Conservation (phyloP, 2,888 invertebrate genomes). For the Criorhina ranunculi region DNA sequence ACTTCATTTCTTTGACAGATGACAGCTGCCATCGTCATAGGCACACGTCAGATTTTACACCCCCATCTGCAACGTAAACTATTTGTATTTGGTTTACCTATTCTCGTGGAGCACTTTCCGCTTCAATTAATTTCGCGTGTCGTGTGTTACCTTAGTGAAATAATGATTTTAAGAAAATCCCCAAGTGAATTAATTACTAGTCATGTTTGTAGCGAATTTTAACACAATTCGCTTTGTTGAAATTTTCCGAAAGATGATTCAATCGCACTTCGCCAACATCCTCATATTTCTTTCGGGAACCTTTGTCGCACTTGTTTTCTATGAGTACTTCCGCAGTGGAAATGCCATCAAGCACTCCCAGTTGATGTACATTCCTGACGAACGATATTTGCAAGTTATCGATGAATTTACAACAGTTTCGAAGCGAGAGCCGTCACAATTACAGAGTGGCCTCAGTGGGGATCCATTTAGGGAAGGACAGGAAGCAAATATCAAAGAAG, state of each 20-base stretch:
- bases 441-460: slow-evolving; percentile 59
- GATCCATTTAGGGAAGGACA: slow-evolving; percentile 77
- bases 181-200: slow-evolving; percentile 35
- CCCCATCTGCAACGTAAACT: slow-evolving; percentile 43
- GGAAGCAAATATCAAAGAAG: slow-evolving; percentile 86
- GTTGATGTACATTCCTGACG: slow-evolving; percentile 81
- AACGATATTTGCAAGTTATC: slow-evolving; percentile 82
- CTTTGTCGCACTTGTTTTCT: slow-evolving; percentile 79
- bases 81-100: background rate
- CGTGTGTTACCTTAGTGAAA: slow-evolving; percentile 10
- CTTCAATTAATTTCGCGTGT: slow-evolving; percentile 21
- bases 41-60: slow-evolving; percentile 60
- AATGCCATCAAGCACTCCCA: slow-evolving; percentile 76
- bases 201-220: slow-evolving; percentile 59
- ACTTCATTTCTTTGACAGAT: slow-evolving; percentile 25
- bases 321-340: slow-evolving; percentile 77
- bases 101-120: slow-evolving; percentile 11
- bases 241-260: slow-evolving; percentile 63
- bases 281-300: slow-evolving; percentile 80
- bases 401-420: slow-evolving; percentile 83
- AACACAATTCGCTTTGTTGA: slow-evolving; percentile 34
- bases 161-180: slow-evolving; percentile 71
- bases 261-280: slow-evolving; percentile 73
- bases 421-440: slow-evolving; percentile 52
- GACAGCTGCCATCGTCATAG: slow-evolving; percentile 29